Base-by-base conservation (phyloP, 2,113 vertebrate genomes). In the Passer domesticus region DNA sequence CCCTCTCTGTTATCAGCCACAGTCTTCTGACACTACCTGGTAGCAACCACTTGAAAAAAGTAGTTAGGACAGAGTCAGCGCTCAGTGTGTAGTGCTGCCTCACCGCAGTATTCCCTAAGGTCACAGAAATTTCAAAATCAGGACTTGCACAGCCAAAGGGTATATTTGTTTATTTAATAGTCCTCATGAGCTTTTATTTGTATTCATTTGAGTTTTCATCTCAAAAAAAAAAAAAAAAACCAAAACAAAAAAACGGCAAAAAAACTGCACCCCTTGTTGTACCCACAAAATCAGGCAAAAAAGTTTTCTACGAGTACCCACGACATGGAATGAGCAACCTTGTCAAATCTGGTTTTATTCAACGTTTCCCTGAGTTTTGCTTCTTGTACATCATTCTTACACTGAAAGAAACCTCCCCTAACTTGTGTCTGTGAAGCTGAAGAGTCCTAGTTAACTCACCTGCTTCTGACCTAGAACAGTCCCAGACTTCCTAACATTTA, bases 381-480 rank as follows among this genome's bases (percentile, higher is more conserved):
- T 74, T 30, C 10, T 31, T 43, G 28, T 13, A 55, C 6, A 46
- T 63, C 19, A 23, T 64, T 84, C 30, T 87, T 30, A 18, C 2
- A 15, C 17, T 52, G 39, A 78, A 90, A 82, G 35, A 74, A 91
- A 63, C 8, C 21, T 75, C 30, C 20, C 31, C 52, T 78, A 46
- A 9, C n/a, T 39, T 9, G 0, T 23, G 14, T 35, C 56, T 55
- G 35, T 56, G 30, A 58, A 47, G 59, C 55, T 22, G 39, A 66
- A 58, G 8, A 90, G 62, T 21, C 52, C 49, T 37, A 16, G 9
- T 69, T 84, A 64, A 63, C 60, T 58, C 39, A 66, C 17, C 35
- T n/a, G 15, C 44, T 85, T 84, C 78, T 93, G 78, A 73, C 17
- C 22, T 72, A 82, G 80, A 39, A 82, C 69, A 56, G 56, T 59